These are phyloP conservation scores for Ormyrus rosae DNA, from an alignment of 2,888 invertebrate species.

Conservation along the genomic window DNA sequence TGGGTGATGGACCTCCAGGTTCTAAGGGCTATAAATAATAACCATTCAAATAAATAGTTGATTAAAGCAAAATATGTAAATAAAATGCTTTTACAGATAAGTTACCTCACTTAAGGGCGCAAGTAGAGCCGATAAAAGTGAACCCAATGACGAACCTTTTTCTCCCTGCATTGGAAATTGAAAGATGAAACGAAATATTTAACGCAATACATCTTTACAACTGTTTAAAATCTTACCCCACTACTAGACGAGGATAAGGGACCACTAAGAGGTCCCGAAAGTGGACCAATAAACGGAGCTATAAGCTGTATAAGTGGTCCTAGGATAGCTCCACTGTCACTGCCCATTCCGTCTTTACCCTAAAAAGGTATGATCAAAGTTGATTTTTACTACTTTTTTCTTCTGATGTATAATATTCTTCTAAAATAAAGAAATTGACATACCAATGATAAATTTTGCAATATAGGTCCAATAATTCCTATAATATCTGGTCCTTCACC, in stretches of 20 bases:
- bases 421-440: slow-evolving; percentile 10
- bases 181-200: too few species aligned
- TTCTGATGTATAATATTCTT: not conserved
- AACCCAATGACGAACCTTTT: slow-evolving; percentile 60
- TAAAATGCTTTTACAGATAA: not conserved
- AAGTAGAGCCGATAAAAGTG: slow-evolving; percentile 62
- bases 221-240: slow-evolving; percentile 62
- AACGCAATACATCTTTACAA: too few species aligned
- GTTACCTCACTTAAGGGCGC: slow-evolving; percentile 69
- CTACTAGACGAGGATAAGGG: slow-evolving; percentile 68
- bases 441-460: slow-evolving; percentile 61
- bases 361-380: slow-evolving; percentile 50
- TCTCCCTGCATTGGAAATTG: too few species aligned
- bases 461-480: slow-evolving; percentile 62
- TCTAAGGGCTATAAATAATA: slow-evolving; percentile 64
- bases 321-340: slow-evolving; percentile 68
- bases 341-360: slow-evolving; percentile 68
- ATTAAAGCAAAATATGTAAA: not conserved
- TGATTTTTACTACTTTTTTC: not conserved
- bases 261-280: slow-evolving; percentile 69
- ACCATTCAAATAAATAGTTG: not conserved
- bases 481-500: slow-evolving; percentile 61
- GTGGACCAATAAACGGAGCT: slow-evolving; percentile 70
- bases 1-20: slow-evolving; percentile 66
- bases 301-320: slow-evolving; percentile 67